These are phyloP conservation scores for Meriones psammophilus DNA, from an alignment of 2,797 vertebrate species.

Conservation along the genomic window DNA sequence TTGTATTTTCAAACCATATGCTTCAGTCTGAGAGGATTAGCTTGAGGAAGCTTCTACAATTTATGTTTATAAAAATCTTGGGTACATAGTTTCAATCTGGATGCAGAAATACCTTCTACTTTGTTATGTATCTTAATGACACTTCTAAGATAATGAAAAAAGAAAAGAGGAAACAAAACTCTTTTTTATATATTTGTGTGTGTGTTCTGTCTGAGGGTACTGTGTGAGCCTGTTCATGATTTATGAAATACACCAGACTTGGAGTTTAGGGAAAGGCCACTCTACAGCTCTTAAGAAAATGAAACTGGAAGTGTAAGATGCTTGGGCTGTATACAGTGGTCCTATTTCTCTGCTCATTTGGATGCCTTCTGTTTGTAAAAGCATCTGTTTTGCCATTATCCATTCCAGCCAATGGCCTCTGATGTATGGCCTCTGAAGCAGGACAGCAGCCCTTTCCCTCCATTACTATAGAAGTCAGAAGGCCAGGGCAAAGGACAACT, in stretches of 20 bases:
- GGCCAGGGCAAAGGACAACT: not conserved
- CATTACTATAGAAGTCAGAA: not conserved
- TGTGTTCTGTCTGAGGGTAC: not conserved
- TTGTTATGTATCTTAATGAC: not conserved
- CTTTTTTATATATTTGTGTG: not conserved
- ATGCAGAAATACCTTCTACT: not conserved
- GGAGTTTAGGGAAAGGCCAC: not conserved
- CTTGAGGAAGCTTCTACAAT: not conserved
- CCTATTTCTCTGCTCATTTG: not conserved
- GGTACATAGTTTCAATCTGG: not conserved
- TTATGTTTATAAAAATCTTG: not conserved
- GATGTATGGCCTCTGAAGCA: not conserved
- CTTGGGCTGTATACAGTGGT: not conserved
- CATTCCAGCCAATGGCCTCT: not conserved
- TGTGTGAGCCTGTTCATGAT: not conserved
- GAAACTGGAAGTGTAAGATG: not conserved
- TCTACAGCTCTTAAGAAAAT: not conserved
- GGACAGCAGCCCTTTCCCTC: not conserved
- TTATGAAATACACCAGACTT: not conserved
- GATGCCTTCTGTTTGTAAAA: not conserved
- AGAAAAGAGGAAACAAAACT: not conserved
- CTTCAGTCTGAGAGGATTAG: not conserved
- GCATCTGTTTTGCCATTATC: not conserved
- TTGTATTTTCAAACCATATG: not conserved
- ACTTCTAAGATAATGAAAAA: not conserved